A percentile compares a stretch with the other conserved stretches of the same genome.
phyloP scores from a whole-genome alignment of 2,888 invertebrate species.

The Hypercompe scribonia region DNA sequence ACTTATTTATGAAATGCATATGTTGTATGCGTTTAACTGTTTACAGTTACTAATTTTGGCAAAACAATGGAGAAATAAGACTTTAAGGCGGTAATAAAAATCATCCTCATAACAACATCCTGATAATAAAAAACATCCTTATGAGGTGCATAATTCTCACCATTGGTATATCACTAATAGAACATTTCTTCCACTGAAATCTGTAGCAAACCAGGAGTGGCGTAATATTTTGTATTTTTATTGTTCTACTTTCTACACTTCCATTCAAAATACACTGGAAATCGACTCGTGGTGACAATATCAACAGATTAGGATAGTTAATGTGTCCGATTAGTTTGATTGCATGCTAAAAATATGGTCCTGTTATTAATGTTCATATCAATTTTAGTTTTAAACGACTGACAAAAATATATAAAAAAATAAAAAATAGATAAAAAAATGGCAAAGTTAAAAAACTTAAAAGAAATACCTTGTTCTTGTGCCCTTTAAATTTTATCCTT shows the following conservation, averaged over 20 bases:
- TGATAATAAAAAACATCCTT: not conserved
- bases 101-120: too few species aligned
- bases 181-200: slow-evolving; percentile 75
- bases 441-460: too few species aligned
- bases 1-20: too few species aligned
- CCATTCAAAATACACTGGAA: slow-evolving; percentile 87
- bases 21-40: too few species aligned
- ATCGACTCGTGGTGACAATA: slow-evolving; percentile 85
- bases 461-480: slow-evolving; percentile 83
- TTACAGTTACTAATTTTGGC: too few species aligned
- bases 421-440: too few species aligned
- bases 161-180: slow-evolving; percentile 51
- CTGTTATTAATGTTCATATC: not conserved
- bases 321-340: slow-evolving; percentile 88
- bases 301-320: slow-evolving; percentile 89
- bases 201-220: slow-evolving; percentile 76
- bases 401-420: slow-evolving; percentile 1
- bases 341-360: slow-evolving; percentile 83
- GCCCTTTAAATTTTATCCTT: slow-evolving; percentile 77
- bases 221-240: slow-evolving; percentile 78
- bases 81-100: too few species aligned
- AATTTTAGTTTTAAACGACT: not conserved
- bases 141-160: slow-evolving; percentile 49
- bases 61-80: too few species aligned
- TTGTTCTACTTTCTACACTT: slow-evolving; percentile 72